Base-by-base conservation (phyloP, 2,113 vertebrate genomes). In the Nymphicus hollandicus region DNA sequence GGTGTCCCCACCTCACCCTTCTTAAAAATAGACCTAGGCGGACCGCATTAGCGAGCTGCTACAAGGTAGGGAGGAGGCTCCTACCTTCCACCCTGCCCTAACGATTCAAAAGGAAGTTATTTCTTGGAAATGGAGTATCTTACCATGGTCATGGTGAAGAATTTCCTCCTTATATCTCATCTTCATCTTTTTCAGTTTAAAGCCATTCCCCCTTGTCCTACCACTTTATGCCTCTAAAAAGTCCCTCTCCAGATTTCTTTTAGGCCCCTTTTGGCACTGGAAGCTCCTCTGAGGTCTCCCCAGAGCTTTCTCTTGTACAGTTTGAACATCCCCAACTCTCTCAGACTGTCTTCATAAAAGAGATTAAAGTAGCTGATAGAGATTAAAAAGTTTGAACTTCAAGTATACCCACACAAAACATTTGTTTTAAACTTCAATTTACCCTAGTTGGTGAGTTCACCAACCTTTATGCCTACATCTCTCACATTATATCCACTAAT, bases 401-500 rank as follows among this genome's bases (percentile, higher is more conserved):
- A 25, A 15, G 22, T 6, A 0, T 18, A 11, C 4, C 73, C 9
- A 12, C 20, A 66, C 12, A 60, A 37, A n/a, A 20, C 10, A 5
- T 13, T 41, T 13, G 14, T 11, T 8, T 10, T 56, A 56, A 56
- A n/a, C 41, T 63, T 44, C 1, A 0, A 13, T 56, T 63, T 50
- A 13, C 33, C 5, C 6, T 3, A 9, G 4, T 1, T 35, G 8
- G 23, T 1, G 4, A 41, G 13, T 41, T 23, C 44, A 60, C 10
- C 9, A 18, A 4, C 13, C 28, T 31, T 6, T 3, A 10, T 27
- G 28, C 8, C 6, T 13, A 0, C 0, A 2, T 8, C 20, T 39
- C 39, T 50, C 12, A 6, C 46, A 49, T 3, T 1, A 0, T 0
- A 0, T 49, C 63, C 33, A 31, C 9, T 25, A 39, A 16, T 0